Base-by-base conservation (phyloP, 2,113 vertebrate genomes). In the Cyprinus carpio region DNA sequence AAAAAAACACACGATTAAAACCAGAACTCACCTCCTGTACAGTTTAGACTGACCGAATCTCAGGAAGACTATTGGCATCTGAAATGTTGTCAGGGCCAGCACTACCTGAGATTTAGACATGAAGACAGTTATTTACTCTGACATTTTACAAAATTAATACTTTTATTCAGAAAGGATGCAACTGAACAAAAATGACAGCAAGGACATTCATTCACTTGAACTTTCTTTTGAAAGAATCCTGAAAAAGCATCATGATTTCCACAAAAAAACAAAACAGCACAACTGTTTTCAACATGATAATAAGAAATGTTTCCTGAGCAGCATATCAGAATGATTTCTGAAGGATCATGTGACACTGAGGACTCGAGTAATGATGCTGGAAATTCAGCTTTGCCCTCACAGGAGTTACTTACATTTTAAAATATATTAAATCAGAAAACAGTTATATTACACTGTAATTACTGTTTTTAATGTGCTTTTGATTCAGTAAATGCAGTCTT, bases 41-140 rank as follows among this genome's bases (percentile, higher is more conserved):
- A 98, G 95, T 90, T 95, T 97, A 84, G 97, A 98, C 92, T 98
- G 97, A 27, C 95, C 96, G 0, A 96, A 94, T 85, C 89, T 94
- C 75, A 97, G 77, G 92, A 98, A 92, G 81, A 97, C 94, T 88
- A 97, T 92, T 0, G 97, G 97, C 83, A 98, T 90, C 87, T 96
- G 95, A 91, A 97, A 98, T 1, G 97, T 97, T 0, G 96, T 98
- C 91, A 98, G 90, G 69, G 96, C 96, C 43, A 98, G 91, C 79
- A 98, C 95, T 56, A 98, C 95, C 97, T 98, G 90, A 27, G 12
- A 64, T 82, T 65, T 65, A 69, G 43, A 49, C 5, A 76, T 87
- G 75, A 6, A 62, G 27, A 29, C 15, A 64, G 20, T 16, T 82
- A 46, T 46, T 46, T 46, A 46, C 43, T 12, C 3, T 3, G 4